Evolutionary conservation across 2,888 invertebrate species (phyloP).

Genomic region (Stictocephala bisonia): DNA sequence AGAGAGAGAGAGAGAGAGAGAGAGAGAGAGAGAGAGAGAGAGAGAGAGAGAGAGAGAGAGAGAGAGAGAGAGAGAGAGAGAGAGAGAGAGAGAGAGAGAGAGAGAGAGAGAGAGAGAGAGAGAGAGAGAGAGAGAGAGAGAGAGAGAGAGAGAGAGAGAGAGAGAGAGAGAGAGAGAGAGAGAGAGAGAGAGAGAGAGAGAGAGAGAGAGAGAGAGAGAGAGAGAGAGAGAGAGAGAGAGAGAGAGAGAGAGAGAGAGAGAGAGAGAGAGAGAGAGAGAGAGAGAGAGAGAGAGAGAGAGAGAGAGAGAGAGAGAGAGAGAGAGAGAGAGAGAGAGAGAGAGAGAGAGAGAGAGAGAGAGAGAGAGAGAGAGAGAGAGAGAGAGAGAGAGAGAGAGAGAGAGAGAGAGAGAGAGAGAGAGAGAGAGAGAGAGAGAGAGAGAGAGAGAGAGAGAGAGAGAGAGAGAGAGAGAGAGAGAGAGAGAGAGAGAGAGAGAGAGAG

Average conservation of each 20-base stretch:
- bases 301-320: constrained; percentile 44
- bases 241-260: constrained; percentile 45
- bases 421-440: constrained; percentile 45
- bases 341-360: constrained; percentile 43
- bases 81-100: constrained; percentile 43
- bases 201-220: constrained; percentile 45
- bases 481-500: constrained; percentile 36
- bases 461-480: constrained; percentile 44
- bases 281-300: constrained; percentile 44
- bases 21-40: constrained; percentile 44
- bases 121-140: constrained; percentile 45
- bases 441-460: constrained; percentile 44
- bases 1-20: constrained; percentile 45
- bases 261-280: constrained; percentile 43
- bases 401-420: constrained; percentile 43
- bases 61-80: constrained; percentile 45
- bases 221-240: constrained; percentile 43
- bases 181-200: constrained; percentile 43
- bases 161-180: constrained; percentile 44
- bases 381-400: constrained; percentile 44
- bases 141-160: constrained; percentile 44
- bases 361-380: constrained; percentile 44
- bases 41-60: constrained; percentile 45
- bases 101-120: constrained; percentile 44
- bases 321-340: constrained; percentile 45